A percentile compares a stretch with the other conserved stretches of the same genome.
Conservation (phyloP, 2,888 invertebrate genomes). For the Ceratothoa steindachneri region DNA sequence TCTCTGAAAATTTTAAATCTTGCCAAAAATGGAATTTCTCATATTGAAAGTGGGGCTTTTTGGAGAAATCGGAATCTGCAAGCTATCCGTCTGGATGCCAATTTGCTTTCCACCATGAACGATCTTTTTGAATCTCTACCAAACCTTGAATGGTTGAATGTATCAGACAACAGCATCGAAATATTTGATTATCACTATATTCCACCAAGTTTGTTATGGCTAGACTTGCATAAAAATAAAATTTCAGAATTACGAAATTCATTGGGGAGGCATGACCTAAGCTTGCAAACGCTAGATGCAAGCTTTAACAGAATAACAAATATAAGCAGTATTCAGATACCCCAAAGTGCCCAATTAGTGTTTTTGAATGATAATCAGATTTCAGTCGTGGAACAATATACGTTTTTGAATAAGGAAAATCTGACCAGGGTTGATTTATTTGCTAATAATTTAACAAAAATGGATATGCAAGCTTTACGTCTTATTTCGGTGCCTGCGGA, state of each 20-base stretch:
- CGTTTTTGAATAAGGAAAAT: conserved; percentile 81
- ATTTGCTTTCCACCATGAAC: conserved; percentile 72
- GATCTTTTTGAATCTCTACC: conserved; percentile 75
- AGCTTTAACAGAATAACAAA: conserved; percentile 75
- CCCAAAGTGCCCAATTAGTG: conserved; percentile 73
- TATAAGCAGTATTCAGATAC: conserved; percentile 75
- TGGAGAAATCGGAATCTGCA: conserved; percentile 70
- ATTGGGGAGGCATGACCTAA: conserved; percentile 69
- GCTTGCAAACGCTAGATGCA: conserved; percentile 69
- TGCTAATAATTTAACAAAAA: conserved; percentile 68
- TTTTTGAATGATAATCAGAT: conserved; percentile 76
- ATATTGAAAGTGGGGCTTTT: conserved; percentile 72
- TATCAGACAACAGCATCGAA: conserved; percentile 76
- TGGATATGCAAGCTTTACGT: conserved; percentile 54
- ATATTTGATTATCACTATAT: conserved; percentile 81
- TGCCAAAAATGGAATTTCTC: conserved; percentile 75
- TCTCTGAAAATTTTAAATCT: conserved; percentile 76
- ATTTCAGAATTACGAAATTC: conserved; percentile 78
- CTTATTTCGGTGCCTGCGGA: conserved; percentile 66
- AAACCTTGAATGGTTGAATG: conserved; percentile 77
- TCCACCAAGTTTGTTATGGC: conserved; percentile 77
- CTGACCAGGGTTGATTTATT: conserved; percentile 74
- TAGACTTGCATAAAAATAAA: conserved; percentile 78
- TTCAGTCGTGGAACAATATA: conserved; percentile 76
- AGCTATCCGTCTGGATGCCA: conserved; percentile 75